phyloP scores from a whole-genome alignment of 2,888 invertebrate genomes.

The Hydropsyche betteni region DNA sequence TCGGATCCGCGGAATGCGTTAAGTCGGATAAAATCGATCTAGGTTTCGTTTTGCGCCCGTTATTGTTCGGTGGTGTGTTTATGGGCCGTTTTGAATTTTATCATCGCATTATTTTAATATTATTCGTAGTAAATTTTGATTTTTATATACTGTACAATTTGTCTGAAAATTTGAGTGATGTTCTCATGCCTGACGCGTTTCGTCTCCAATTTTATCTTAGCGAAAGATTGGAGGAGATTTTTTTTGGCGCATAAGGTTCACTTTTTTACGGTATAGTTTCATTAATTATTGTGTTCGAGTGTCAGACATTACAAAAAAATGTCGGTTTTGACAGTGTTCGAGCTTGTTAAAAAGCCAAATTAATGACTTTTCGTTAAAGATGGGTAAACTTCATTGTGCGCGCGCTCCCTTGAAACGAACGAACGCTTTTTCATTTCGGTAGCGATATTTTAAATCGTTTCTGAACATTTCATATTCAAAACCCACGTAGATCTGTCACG shows the following conservation, averaged over 20 bases:
- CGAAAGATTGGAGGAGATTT: constrained; percentile 6
- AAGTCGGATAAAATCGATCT: too few species aligned
- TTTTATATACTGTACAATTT: too few species aligned
- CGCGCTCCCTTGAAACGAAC: not conserved
- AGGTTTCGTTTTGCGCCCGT: too few species aligned
- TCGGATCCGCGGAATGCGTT: too few species aligned
- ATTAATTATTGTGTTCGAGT: constrained; percentile 41
- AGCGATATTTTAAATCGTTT: constrained; percentile 12
- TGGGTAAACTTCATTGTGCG: constrained; percentile 34
- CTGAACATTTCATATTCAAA: not conserved
- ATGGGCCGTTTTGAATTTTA: too few species aligned
- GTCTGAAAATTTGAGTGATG: too few species aligned
- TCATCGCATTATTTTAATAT: too few species aligned
- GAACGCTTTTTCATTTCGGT: not conserved
- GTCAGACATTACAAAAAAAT: constrained; percentile 36
- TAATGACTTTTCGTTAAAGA: constrained; percentile 38
- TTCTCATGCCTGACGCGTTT: too few species aligned
- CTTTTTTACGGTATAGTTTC: constrained; percentile 23
- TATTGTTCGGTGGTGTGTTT: too few species aligned
- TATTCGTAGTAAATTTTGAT: too few species aligned
- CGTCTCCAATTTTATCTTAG: constrained; percentile 10
- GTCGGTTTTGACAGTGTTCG: constrained; percentile 36
- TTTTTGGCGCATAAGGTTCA: not conserved
- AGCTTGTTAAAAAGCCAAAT: constrained; percentile 42
- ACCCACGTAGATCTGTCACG: not conserved